Evolutionary conservation across 1,140 invertebrate species (phyloP).

Genomic region (Achatina immaculata): DNA sequence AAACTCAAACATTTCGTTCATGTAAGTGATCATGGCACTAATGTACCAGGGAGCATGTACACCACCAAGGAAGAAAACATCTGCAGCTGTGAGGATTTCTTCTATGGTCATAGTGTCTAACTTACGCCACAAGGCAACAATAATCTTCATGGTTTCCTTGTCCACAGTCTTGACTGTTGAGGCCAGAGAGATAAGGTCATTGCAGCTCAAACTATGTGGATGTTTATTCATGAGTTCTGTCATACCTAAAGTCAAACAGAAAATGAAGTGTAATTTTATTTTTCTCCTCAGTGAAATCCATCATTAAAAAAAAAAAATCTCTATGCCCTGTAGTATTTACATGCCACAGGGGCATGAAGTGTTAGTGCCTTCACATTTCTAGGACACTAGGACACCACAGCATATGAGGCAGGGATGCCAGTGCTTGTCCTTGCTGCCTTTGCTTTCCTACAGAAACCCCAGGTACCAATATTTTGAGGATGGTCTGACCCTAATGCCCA

Average conservation of each 20-base stretch:
- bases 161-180: neutral
- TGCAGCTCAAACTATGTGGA: neutral
- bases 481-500: too few species aligned
- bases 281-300: too few species aligned
- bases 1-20: conserved; percentile 19
- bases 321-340: too few species aligned
- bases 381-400: too few species aligned
- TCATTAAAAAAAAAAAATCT: too few species aligned
- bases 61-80: conserved; percentile 5
- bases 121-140: conserved; percentile 15
- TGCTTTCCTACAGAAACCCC: too few species aligned
- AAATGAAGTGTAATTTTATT: too few species aligned
- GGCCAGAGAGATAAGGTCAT: conserved; percentile 17
- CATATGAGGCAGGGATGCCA: too few species aligned
- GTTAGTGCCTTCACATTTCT: too few species aligned
- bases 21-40: conserved; percentile 11
- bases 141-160: conserved; percentile 21
- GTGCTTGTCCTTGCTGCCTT: too few species aligned
- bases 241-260: neutral
- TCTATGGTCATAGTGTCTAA: conserved; percentile 33
- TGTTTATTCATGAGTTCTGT: neutral
- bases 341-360: too few species aligned
- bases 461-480: too few species aligned
- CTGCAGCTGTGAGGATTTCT: conserved; percentile 22
- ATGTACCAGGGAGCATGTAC: neutral